Evolutionary conservation across 1,140 invertebrate genomes (phyloP), one percentile per base, ranked within the genome.

Genomic region (Drosophila chauvacae): DNA sequence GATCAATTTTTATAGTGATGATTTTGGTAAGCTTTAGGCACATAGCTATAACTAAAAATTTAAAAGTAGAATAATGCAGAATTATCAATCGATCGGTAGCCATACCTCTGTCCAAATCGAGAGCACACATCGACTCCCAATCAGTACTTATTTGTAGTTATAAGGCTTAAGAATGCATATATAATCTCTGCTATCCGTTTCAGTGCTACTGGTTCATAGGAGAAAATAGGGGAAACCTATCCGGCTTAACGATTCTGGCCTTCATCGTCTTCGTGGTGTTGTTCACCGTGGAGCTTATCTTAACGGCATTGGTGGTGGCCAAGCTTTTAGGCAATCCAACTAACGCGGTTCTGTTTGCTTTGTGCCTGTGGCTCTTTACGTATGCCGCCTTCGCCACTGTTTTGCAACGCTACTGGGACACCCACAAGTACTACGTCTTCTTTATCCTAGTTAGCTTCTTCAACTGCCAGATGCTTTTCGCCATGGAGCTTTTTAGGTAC

Each of bases 341-440:
- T 6, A 88, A 91, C 20, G 76, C 69, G 1, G 58, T 91, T 2
- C 65, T 91, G 0, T 85, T 81, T 20, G 78, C 48, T 0, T 18
- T 87, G 10, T 18, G 71, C 0, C 28, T 86, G 14, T 91, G 90
- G 90, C 16, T 91, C 1, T 77, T 81, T 7, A 66, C 77, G 18
- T 91, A 91, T 71, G 81, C 83, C 1, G 50, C 78, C 10, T 91
- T 91, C 42, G 56, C 76, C 4, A 66, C 78, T 10, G 64, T 91
- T 1, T 14, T 88, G 13, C 63, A 77, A 13, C 71, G 75, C 7
- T 91, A 80, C 33, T 78, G 74, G 74, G 72, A 78, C 3, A 37
- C 60, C 3, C 77, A 58, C 37, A 60, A 77, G 7, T 35, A 51
- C 20, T 78, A 82, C 45, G 35, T 82, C 5, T 56, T 69, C 41